Percentiles rank a stretch among this genome's conserved stretches.
phyloP scores from a whole-genome alignment of 2,888 invertebrate species.

The Pseudococcus viburni region DNA sequence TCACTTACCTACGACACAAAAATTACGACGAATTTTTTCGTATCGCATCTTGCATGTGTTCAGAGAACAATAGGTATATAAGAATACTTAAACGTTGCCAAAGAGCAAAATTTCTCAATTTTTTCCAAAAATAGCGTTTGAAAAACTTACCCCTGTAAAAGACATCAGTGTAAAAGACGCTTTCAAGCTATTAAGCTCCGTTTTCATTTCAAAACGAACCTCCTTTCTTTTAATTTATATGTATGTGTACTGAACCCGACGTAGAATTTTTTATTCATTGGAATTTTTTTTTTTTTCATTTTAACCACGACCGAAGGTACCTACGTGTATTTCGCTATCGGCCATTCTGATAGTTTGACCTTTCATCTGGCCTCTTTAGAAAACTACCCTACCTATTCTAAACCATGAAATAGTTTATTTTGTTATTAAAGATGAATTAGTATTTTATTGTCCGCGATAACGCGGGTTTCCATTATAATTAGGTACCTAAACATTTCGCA shows the following conservation, averaged over 20 bases:
- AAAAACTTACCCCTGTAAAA: neutral
- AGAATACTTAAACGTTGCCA: too few relatives aligned
- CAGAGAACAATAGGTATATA: too few relatives aligned
- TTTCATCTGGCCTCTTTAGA: neutral
- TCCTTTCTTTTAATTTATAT: conserved; percentile 20
- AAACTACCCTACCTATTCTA: neutral
- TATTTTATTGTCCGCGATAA: neutral
- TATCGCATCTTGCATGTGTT: too few relatives aligned
- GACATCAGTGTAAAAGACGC: neutral
- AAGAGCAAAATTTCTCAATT: neutral
- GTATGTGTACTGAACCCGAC: neutral
- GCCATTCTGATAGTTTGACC: neutral
- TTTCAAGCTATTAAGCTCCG: conserved; percentile 1
- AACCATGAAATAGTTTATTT: neutral
- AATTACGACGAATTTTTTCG: neutral
- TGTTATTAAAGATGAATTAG: neutral
- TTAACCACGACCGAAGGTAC: neutral
- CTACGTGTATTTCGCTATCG: neutral
- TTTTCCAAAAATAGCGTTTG: neutral
- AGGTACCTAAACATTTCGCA: neutral
- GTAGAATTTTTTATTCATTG: neutral
- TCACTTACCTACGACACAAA: neutral
- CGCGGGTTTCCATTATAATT: conserved; percentile 18
- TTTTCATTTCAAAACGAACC: conserved; percentile 31
- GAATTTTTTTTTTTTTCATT: neutral